phyloP scores from a whole-genome alignment of 2,113 vertebrate species.

The Ginglymostoma cirratum region DNA sequence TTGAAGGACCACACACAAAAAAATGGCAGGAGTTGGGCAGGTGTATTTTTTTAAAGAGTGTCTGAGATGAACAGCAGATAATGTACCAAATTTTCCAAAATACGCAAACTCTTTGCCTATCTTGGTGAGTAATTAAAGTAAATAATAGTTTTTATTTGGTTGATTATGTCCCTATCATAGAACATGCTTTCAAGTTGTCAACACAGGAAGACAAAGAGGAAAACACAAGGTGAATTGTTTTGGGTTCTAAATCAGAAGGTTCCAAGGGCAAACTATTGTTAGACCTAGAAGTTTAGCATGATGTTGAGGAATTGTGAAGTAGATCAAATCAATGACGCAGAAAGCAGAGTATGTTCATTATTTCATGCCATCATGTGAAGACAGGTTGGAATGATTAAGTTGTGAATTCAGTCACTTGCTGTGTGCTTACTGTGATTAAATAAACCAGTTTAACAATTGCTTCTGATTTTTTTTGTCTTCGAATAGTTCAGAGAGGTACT shows the following conservation, averaged over 20 bases:
- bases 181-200: background rate
- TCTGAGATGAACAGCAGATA: background rate
- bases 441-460: background rate
- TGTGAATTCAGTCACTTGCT: too few relatives aligned
- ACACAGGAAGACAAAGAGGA: background rate
- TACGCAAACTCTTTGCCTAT: background rate
- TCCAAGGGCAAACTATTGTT: background rate
- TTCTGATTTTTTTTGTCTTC: background rate
- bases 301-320: background rate
- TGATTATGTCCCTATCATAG: background rate
- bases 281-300: background rate
- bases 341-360: background rate
- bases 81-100: background rate
- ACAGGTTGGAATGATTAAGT: too few relatives aligned
- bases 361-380: background rate
- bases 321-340: background rate
- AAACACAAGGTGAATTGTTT: background rate
- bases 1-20: background rate
- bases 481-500: background rate
- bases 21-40: background rate
- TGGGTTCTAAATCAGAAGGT: background rate
- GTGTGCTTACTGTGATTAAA: background rate
- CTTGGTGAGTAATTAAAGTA: background rate
- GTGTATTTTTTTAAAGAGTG: background rate
- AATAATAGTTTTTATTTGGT: background rate